Conservation (phyloP, 1,140 invertebrate genomes). For the Aphelenchoides fujianensis region DNA sequence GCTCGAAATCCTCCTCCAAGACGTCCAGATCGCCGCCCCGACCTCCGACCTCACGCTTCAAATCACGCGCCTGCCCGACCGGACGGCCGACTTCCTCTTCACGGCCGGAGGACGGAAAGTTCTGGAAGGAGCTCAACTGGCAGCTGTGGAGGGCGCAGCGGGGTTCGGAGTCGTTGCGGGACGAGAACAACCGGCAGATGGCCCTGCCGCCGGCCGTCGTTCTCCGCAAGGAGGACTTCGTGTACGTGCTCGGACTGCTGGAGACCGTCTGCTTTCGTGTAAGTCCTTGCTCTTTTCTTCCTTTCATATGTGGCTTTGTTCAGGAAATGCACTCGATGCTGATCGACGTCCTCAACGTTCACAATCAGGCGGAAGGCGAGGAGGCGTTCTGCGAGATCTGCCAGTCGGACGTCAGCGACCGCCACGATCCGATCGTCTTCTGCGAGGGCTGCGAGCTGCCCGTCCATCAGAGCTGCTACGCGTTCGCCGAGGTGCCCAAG, state of each 20-base stretch:
- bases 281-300: neutral
- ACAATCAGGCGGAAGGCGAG: slow-evolving; percentile 12
- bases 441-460: slow-evolving; percentile 11
- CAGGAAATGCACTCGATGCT: slow-evolving; percentile 16
- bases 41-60: neutral
- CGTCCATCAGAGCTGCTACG: slow-evolving; percentile 18
- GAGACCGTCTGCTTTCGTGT: slow-evolving; percentile 8
- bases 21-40: neutral
- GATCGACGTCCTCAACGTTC: slow-evolving; percentile 10
- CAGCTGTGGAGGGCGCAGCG: neutral
- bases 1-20: too few species aligned
- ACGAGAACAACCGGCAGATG: slow-evolving; percentile 18
- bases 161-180: neutral
- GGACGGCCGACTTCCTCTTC: neutral
- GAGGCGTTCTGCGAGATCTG: slow-evolving; percentile 20
- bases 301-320: neutral
- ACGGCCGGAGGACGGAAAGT: neutral
- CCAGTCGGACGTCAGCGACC: slow-evolving; percentile 16
- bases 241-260: slow-evolving; percentile 3
- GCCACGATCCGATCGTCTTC: slow-evolving; percentile 14
- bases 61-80: neutral
- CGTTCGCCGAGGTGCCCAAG: slow-evolving; percentile 1
- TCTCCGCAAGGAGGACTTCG: slow-evolving; percentile 5
- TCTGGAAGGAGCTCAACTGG: slow-evolving; percentile 1
- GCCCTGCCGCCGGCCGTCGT: neutral